Conservation (phyloP, 2,888 invertebrate species). For the Oxyteleia sp. region DNA sequence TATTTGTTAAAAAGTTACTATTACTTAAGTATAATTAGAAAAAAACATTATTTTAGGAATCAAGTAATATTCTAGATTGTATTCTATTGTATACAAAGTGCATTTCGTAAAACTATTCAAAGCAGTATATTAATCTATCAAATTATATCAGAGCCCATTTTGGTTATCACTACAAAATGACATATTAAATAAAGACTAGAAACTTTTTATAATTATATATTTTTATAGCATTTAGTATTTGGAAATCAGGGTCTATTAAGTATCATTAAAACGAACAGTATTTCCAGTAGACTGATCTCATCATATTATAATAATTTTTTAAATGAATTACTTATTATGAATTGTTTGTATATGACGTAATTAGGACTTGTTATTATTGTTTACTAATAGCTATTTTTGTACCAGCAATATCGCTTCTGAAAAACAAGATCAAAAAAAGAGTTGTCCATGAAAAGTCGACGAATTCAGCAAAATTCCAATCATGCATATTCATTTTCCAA, state of each 20-base stretch:
- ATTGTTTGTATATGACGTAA: neutral
- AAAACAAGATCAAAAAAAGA: constrained; percentile 55
- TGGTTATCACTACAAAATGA: no score
- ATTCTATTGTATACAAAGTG: no score
- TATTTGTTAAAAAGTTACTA: no score
- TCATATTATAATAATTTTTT: neutral
- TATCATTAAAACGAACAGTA: constrained; percentile 17
- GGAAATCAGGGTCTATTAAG: constrained; percentile 43
- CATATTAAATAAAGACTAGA: no score
- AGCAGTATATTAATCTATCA: no score
- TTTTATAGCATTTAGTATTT: no score
- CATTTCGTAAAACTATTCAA: no score
- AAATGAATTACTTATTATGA: neutral
- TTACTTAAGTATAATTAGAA: no score
- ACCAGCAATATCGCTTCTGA: constrained; percentile 49
- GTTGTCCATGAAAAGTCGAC: constrained; percentile 8
- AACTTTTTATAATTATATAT: no score
- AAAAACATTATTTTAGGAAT: no score
- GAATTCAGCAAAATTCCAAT: constrained; percentile 4
- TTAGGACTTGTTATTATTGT: neutral
- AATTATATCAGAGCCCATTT: no score
- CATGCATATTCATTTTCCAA: neutral
- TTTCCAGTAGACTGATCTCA: constrained; percentile 5
- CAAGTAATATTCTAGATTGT: no score
- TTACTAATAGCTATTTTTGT: neutral